phyloP scores from a whole-genome alignment of 2,797 vertebrate species.

The Ispidina picta region DNA sequence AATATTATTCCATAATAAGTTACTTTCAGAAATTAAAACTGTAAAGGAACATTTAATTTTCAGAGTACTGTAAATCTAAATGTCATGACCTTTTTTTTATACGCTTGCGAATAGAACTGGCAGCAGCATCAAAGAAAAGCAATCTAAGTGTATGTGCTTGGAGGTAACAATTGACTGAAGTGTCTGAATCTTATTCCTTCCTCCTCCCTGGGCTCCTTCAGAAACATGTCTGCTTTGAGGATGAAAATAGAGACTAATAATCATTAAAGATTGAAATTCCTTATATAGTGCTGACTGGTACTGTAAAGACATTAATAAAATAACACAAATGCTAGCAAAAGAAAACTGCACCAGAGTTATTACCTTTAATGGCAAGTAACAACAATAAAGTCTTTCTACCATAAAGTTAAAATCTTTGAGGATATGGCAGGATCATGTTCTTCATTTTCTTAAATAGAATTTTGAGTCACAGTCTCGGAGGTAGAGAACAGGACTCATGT shows the following conservation, averaged over 20 bases:
- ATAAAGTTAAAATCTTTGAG: background rate
- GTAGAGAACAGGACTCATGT: background rate
- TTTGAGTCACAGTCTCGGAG: background rate
- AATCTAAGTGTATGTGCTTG: slow-evolving; percentile 6
- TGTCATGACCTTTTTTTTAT: slow-evolving; percentile 58
- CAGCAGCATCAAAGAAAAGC: slow-evolving; percentile 49
- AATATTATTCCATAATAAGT: slow-evolving; percentile 53
- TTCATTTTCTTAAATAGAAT: slow-evolving; percentile 32
- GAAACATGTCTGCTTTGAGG: background rate
- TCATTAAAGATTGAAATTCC: slow-evolving; percentile 13
- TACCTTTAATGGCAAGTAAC: slow-evolving; percentile 22
- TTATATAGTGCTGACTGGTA: background rate
- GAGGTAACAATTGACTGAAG: slow-evolving; percentile 2
- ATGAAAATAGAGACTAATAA: slow-evolving; percentile 31
- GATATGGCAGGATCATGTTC: background rate
- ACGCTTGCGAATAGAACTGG: slow-evolving; percentile 31
- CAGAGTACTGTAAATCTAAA: slow-evolving; percentile 59
- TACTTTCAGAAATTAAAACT: slow-evolving; percentile 67
- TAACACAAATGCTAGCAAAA: background rate
- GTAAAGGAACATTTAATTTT: slow-evolving; percentile 66
- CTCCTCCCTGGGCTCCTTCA: background rate
- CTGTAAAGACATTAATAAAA: background rate
- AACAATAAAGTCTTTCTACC: slow-evolving; percentile 8
- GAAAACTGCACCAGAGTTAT: background rate
- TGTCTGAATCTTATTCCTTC: background rate